These are phyloP conservation scores for Uropsilus gracilis DNA, from an alignment of 2,113 vertebrate genomes.

Conservation along the genomic window DNA sequence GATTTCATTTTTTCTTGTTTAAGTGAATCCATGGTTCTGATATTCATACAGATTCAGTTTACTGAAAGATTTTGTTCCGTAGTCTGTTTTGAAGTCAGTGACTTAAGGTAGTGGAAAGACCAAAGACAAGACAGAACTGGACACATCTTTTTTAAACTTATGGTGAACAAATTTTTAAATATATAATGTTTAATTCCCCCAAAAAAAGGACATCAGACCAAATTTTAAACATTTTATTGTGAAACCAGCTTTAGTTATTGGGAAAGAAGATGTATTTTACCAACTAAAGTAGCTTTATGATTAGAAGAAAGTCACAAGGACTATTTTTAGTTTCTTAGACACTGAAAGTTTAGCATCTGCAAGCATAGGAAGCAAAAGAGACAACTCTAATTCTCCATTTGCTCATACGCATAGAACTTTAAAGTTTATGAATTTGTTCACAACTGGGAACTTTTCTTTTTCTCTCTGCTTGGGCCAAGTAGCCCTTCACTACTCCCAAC, in stretches of 20 bases:
- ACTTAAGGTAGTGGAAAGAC: neutral
- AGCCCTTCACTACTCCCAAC: neutral
- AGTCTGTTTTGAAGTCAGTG: constrained; percentile 18
- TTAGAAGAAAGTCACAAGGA: neutral
- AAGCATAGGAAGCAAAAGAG: neutral
- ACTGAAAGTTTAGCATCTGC: neutral
- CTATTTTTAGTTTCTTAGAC: neutral
- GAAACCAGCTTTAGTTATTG: constrained; percentile 15
- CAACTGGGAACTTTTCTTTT: too few species aligned
- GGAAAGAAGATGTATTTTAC: neutral
- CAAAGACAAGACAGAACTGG: neutral
- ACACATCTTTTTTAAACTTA: constrained; percentile 40
- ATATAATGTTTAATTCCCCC: neutral
- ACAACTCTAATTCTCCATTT: neutral
- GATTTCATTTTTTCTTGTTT: neutral
- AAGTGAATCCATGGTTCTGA: constrained; percentile 24
- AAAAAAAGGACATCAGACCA: neutral
- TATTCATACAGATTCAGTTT: neutral
- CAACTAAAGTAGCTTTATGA: neutral
- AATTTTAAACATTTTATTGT: neutral
- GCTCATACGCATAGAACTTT: neutral
- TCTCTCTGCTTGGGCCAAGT: neutral
- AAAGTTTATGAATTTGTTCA: neutral
- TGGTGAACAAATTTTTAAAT: neutral
- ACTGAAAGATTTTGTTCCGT: neutral